Evolutionary conservation across 1,140 invertebrate species (phyloP).

Genomic region (Ceratina japonica): DNA sequence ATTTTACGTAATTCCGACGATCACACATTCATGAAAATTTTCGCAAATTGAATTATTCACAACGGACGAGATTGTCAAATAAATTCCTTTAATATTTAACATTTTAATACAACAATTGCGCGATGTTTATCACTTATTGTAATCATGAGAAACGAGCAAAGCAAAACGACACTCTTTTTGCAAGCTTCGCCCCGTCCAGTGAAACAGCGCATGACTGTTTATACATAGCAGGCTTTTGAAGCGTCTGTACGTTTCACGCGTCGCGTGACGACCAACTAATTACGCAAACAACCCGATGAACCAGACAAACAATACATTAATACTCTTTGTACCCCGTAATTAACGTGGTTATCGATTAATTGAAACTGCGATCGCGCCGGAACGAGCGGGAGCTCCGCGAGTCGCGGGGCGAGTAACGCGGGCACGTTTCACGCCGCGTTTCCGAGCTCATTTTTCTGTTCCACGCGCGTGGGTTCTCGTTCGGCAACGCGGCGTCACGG

Average conservation of each 20-base stretch:
- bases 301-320: constrained; percentile 49
- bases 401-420: too few species aligned
- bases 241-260: constrained; percentile 30
- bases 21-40: too few species aligned
- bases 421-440: not conserved
- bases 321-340: constrained; percentile 28
- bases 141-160: not conserved
- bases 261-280: constrained; percentile 43
- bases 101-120: too few species aligned
- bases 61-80: too few species aligned
- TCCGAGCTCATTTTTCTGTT: not conserved
- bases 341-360: constrained; percentile 2
- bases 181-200: not conserved
- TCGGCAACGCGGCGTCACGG: not conserved
- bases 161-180: not conserved
- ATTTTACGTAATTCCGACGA: too few species aligned
- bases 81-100: too few species aligned
- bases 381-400: too few species aligned
- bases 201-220: constrained; percentile 9
- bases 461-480: not conserved
- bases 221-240: constrained; percentile 30
- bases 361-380: not conserved
- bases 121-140: too few species aligned
- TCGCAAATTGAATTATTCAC: too few species aligned
- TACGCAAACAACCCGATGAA: constrained; percentile 36